Base-by-base conservation (phyloP, 1,140 invertebrate species). In the Bradysia coprophila region DNA sequence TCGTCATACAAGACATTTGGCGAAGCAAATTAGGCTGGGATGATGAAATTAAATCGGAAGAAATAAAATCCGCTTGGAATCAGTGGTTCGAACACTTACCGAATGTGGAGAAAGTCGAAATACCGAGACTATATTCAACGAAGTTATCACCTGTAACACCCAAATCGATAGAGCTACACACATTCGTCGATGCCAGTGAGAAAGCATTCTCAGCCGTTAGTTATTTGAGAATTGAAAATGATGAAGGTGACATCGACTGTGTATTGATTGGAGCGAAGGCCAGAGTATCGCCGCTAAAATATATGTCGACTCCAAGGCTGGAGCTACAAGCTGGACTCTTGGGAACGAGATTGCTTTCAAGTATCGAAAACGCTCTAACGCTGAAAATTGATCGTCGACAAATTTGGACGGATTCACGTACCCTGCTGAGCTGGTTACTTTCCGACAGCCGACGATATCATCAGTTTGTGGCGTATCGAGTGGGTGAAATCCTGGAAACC, bases 311-410 rank as follows among this genome's bases (percentile, higher is more conserved):
- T 22, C 62, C 62, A 0, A 42, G 58, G n/a, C 41, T 66, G 2
- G 61, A 66, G 45, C 43, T 66, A 3, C 51, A 59, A 37, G 62
- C 57, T 3, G 62, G 61, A 4, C 38, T 62, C 1, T 39, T 61
- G 16, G 55, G 50, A 3, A 45, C 46, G 2, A 46, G 54, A 32
- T n/a, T 66, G 6, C 46, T 45, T 2, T 18, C 22, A 2, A 21
- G 19, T 4, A 19, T 42, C 11, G 15, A n/a, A 34, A 15, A 34
- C 3, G 15, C 18, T 9, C 40, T 32, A 18, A 3, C 11, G 1
- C 23, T 46, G 6, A 22, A 43, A 1, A 9, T 32, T 11, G 15
- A n/a, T 20, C 19, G 15, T n/a, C 9, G 10, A 4, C 36, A 38
- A 28, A 45, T 45, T 16, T 49, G 51, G 51, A 43, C 23, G 16